Base-by-base conservation (phyloP, 2,888 invertebrate genomes). In the Thyatira batis region DNA sequence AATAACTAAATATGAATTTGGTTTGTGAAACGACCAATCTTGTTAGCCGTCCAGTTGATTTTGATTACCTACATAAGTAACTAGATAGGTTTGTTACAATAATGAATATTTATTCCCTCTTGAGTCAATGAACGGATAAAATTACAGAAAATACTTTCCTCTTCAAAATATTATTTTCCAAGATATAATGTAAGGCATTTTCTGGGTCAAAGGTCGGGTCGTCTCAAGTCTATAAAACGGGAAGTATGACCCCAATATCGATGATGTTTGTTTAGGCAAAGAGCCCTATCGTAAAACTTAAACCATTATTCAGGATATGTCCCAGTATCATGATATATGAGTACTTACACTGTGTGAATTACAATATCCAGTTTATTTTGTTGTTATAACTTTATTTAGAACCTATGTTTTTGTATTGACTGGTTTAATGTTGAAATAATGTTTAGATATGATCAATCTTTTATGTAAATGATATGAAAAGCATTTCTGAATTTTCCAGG, bases 191-290 rank as follows among this genome's bases (percentile, higher is more conserved):
- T 50, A 20, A 53, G 52, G 11, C 25, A 46, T 10, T 64, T 59
- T 50, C 54, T 58, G 53, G 58, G 54, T 58, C 61, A 64, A 64
- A 71, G 64, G 66, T 60, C 56, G 56, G 20, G 9, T 49, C 21
- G 60, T 54, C 55, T 58, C 51, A 63, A 61, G 62, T 55, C 60
- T 43, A 62, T 66, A 71, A 61, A 64, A 52, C 58, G 57, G 53
- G 60, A 69, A 62, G 66, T 64, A 65, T 69, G 60, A 53, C 62
- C 63, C 67, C 68, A 66, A 76, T 80, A 79, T 76, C 73, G 66
- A 71, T 69, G 60, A 69, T 76, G 74, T 80, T 78, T 77, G 74
- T 69, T 73, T 78, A 81, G 80, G 80, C 48, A 53, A 55, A 25
- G 51, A 30, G 54, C 54, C 61, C 65, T 63, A 61, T 66, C 71